A percentile compares a stretch with the other conserved stretches of the same genome.
These are phyloP conservation scores for Eonycteris spelaea DNA, from an alignment of 2,113 vertebrate species.

Conservation along the genomic window DNA sequence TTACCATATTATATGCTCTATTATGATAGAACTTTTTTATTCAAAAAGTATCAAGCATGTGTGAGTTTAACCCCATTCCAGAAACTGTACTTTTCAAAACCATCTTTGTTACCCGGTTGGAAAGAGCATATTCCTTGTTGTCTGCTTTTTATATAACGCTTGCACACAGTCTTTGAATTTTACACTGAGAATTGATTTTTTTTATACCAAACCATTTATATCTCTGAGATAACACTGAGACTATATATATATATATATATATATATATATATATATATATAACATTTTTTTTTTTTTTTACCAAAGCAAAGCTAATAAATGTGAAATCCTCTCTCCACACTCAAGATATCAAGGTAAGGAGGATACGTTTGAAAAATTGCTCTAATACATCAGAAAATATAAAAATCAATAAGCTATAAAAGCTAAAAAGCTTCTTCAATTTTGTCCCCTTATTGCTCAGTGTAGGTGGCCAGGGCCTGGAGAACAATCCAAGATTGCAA, in stretches of 20 bases:
- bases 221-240: constrained; percentile 72
- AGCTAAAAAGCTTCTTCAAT: constrained; percentile 84
- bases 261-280: background rate
- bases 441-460: constrained; percentile 80
- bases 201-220: constrained; percentile 76
- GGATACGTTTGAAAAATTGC: constrained; percentile 85
- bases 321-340: constrained; percentile 82
- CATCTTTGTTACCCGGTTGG: constrained; percentile 64
- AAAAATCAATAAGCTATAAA: constrained; percentile 88
- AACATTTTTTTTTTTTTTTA: constrained; percentile 48
- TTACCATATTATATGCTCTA: constrained; percentile 72
- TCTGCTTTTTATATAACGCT: constrained; percentile 76
- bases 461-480: constrained; percentile 72
- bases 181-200: constrained; percentile 77
- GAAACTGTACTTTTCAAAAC: constrained; percentile 65
- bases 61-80: constrained; percentile 67
- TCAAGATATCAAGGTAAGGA: constrained; percentile 83
- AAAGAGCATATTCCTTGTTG: constrained; percentile 66
- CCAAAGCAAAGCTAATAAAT: constrained; percentile 81
- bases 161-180: constrained; percentile 76
- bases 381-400: constrained; percentile 85
- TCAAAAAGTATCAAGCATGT: constrained; percentile 69
- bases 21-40: constrained; percentile 74
- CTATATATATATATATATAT: background rate
- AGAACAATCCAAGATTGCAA: constrained; percentile 80